A percentile compares a stretch with the other conserved stretches of the same genome.
Evolutionary conservation across 2,888 invertebrate genomes (phyloP).

Genomic region (Camponotus fellah): DNA sequence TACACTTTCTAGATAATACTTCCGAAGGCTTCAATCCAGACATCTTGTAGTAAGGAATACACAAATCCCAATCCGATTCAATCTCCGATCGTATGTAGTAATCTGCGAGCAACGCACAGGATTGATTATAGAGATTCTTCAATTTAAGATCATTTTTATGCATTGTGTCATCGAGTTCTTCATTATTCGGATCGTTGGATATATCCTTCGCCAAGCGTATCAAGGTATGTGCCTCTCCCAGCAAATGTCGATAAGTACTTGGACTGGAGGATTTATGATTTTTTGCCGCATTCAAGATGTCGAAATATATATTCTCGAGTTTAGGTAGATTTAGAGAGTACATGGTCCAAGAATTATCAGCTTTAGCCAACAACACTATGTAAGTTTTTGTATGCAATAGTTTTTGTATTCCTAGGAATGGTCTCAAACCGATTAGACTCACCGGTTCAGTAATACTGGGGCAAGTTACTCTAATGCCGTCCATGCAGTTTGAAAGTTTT

Average conservation of each 20-base stretch:
- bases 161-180: constrained; percentile 67
- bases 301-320: constrained; percentile 89
- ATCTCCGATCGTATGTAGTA: constrained; percentile 87
- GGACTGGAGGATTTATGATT: constrained; percentile 89
- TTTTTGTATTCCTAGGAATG: constrained; percentile 89
- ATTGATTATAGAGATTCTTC: constrained; percentile 87
- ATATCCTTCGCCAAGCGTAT: constrained; percentile 87
- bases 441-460: constrained; percentile 89
- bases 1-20: constrained; percentile 84
- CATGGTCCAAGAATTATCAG: constrained; percentile 91
- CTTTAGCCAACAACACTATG: constrained; percentile 88
- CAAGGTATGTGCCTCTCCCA: constrained; percentile 91
- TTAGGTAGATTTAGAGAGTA: constrained; percentile 90
- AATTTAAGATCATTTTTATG: constrained; percentile 77
- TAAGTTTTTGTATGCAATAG: constrained; percentile 86
- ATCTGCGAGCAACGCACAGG: constrained; percentile 88
- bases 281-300: constrained; percentile 90
- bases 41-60: constrained; percentile 88
- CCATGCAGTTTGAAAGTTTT: constrained; percentile 86
- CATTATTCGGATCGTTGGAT: constrained; percentile 57
- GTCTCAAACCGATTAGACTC: constrained; percentile 90
- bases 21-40: constrained; percentile 87
- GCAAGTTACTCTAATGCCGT: constrained; percentile 86
- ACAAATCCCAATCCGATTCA: constrained; percentile 85
- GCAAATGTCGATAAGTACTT: constrained; percentile 90